Evolutionary conservation across 2,797 vertebrate species (phyloP).

Genomic region (Anguilla anguilla): DNA sequence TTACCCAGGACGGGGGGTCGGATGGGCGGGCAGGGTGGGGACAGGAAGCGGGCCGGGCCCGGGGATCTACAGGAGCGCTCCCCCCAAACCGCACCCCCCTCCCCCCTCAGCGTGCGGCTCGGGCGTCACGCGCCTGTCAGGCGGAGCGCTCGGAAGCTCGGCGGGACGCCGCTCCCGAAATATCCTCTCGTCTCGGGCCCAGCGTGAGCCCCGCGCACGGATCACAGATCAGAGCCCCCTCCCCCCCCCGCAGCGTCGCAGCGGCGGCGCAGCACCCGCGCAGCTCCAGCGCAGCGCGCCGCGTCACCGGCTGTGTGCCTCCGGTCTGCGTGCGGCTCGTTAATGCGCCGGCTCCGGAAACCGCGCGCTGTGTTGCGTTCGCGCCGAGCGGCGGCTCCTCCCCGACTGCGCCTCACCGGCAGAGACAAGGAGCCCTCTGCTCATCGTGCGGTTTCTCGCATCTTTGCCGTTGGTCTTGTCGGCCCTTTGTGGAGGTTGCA

Average conservation of each 20-base stretch:
- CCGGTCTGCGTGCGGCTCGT: slow-evolving; percentile 4
- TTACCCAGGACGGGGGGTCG: slow-evolving; percentile 78
- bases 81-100: background rate
- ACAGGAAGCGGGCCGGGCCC: slow-evolving; percentile 22
- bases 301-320: background rate
- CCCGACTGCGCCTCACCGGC: slow-evolving; percentile 50
- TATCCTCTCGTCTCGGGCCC: slow-evolving; percentile 28
- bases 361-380: background rate
- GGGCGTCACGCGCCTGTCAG: slow-evolving; percentile 24
- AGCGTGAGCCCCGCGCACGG: background rate
- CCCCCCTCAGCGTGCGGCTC: slow-evolving; percentile 8
- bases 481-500: background rate
- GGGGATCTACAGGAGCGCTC: slow-evolving; percentile 28
- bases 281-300: no score
- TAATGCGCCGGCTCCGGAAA: slow-evolving; percentile 26
- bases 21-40: slow-evolving; percentile 56
- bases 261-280: no score
- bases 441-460: no score
- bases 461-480: background rate
- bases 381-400: slow-evolving; percentile 52
- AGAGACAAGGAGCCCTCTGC: slow-evolving; percentile 31
- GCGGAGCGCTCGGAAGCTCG: background rate
- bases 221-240: background rate
- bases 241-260: background rate
- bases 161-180: slow-evolving; percentile 26